These are phyloP conservation scores for Bellardia bayeri DNA, from an alignment of 2,888 invertebrate genomes.

Conservation along the genomic window DNA sequence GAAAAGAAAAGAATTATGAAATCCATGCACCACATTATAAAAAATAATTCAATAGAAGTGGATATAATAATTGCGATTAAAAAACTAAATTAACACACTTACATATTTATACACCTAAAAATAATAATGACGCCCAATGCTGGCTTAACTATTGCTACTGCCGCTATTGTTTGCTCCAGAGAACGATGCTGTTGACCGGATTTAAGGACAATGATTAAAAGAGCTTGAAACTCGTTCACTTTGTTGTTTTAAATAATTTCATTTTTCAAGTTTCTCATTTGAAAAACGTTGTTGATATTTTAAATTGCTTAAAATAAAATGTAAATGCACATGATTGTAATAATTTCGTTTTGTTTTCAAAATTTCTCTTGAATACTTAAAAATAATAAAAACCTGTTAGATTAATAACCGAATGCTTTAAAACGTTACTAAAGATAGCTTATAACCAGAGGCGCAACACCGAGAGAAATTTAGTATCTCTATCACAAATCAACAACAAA, in stretches of 20 bases:
- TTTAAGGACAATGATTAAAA: conserved; percentile 28
- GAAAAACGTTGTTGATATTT: conserved; percentile 28
- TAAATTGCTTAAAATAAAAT: conserved; percentile 22
- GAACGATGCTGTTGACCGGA: not conserved
- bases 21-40: conserved; percentile 21
- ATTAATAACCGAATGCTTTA: not conserved
- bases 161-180: conserved; percentile 6
- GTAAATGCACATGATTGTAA: not conserved
- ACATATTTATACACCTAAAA: conserved; percentile 42
- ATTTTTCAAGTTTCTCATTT: not conserved
- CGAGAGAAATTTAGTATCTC: too few species aligned
- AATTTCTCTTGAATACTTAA: not conserved
- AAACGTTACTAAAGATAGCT: not conserved
- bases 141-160: conserved; percentile 10
- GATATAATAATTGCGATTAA: conserved; percentile 62
- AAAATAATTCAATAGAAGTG: conserved; percentile 53
- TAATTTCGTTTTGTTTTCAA: not conserved
- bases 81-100: conserved; percentile 67
- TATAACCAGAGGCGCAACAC: too few species aligned
- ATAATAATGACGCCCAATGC: conserved; percentile 43
- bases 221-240: conserved; percentile 14
- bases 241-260: not conserved
- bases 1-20: conserved; percentile 3
- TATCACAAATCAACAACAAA: too few species aligned
- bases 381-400: not conserved